Evolutionary conservation across 2,888 invertebrate species (phyloP), one percentile per base, ranked within the genome.

Genomic region (Plebejus anna): DNA sequence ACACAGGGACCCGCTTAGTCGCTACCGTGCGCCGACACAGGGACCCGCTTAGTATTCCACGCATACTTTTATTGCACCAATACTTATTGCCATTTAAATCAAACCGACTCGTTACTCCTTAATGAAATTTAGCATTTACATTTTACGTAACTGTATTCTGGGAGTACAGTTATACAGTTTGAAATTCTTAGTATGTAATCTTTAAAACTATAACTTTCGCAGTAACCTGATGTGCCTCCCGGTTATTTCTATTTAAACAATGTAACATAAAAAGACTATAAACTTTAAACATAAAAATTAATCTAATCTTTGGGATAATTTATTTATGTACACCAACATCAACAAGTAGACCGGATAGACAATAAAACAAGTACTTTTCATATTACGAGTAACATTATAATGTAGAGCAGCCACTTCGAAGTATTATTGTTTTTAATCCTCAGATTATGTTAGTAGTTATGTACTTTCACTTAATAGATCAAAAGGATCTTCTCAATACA

Each of bases 31-130:
- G 22, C 59, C 59, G 70, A 70, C 76, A 72, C 42, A 71, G 28
- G 72, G 59, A 42, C 32, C 70, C 76, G 76, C 22, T 76, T 76
- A 76, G 71, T 76, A 76, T 76, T 76, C 76, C 72, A 61, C 38
- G 16, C 76, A 71, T 42, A 76, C 28, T 72, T 76, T 76, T 76
- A 72, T 72, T 76, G 38, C 71, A 76, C 55, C 57, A 72, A 72
- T 42, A 76, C 59, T 28, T 13, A 28, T 76, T 76, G 70, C 51
- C 51, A 36, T 55, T 76, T 76, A 47, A 32, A 70, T 70, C 75
- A 57, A 36, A n/a, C 32, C 55, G 47, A 72, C 47, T 38, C 55
- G 47, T 47, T 28, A 51, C 47, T 28, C 28, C 72, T 22, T 42
- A 73, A 73, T 73, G 32, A 47, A 73, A 28, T 42, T 73, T 47